Conservation (phyloP, 1,140 invertebrate species). For the Zaprionus davidi region DNA sequence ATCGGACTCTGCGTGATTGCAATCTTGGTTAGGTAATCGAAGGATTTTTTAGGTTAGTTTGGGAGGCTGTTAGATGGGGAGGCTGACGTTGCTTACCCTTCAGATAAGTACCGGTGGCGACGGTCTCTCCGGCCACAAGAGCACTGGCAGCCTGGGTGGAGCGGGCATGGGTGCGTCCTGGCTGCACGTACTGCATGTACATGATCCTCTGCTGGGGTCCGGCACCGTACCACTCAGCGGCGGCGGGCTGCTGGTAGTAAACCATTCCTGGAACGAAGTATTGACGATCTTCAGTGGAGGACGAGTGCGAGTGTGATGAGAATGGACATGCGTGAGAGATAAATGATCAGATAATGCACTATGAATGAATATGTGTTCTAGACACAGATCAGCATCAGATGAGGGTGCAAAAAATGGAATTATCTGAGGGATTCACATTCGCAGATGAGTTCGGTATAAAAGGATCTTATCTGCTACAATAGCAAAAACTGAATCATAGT, state of each 20-base stretch:
- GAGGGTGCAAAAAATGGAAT: neutral
- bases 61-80: conserved; percentile 43
- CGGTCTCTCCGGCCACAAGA: conserved; percentile 77
- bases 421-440: neutral
- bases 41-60: conserved; percentile 13
- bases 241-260: conserved; percentile 76
- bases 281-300: conserved; percentile 67
- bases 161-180: conserved; percentile 68
- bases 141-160: conserved; percentile 78
- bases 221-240: conserved; percentile 67
- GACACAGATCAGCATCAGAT: neutral
- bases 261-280: conserved; percentile 79
- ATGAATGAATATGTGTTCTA: neutral
- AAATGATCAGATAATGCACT: neutral
- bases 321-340: neutral
- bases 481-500: no score
- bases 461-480: no score
- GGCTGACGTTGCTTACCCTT: conserved; percentile 63
- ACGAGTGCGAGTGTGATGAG: conserved; percentile 5
- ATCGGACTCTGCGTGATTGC: conserved; percentile 79
- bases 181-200: conserved; percentile 83
- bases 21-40: conserved; percentile 73
- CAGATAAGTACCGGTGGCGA: conserved; percentile 81
- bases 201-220: conserved; percentile 78
- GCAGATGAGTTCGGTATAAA: no score